Evolutionary conservation across 2,113 vertebrate species (phyloP), one percentile per base, ranked within the genome.

Genomic region (Monopterus albus): DNA sequence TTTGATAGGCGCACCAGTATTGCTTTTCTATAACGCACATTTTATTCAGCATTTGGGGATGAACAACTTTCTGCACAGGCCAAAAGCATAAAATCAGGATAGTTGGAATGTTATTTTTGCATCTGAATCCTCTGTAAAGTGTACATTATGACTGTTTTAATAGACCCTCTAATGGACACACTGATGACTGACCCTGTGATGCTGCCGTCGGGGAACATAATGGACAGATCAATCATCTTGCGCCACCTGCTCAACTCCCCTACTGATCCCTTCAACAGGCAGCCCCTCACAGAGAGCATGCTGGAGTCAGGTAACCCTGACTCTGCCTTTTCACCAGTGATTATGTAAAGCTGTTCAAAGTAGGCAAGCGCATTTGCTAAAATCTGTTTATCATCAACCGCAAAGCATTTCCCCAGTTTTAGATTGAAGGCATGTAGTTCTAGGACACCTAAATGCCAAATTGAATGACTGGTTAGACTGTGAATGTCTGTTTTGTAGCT

Each of bases 141-240:
- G 2, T 9, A 2, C 17, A n/a, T 56, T n/a, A 5, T 59, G 14
- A 4, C 26, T 57, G 25, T 74, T 63, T 3, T 57, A 35, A 53
- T 83, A 99, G 97, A 99, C 83, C 98, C 98, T 0, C 93, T 99
- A 57, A 99, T 99, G 98, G 98, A 99, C 91, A 99, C 98, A 0
- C 93, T 99, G 75, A 99, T 99, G 98, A 96, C 93, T 0, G 98
- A 99, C 79, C 98, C 98, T 0, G 98, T 99, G 88, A 94, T 96
- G 15, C 89, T 99, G 83, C 98, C 98, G 4, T 99, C 97, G 0
- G 98, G 98, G 56, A 98, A 96, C 18, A 92, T 99, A 79, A 99
- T 99, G 98, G 98, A 99, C 89, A 91, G 98, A 75, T 94, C 97
- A 5, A 94, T 99, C 93, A 99, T 99, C 79, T 87, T 99, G 67